phyloP scores from a whole-genome alignment of 1,140 invertebrate genomes.

The Hetaerina americana region DNA sequence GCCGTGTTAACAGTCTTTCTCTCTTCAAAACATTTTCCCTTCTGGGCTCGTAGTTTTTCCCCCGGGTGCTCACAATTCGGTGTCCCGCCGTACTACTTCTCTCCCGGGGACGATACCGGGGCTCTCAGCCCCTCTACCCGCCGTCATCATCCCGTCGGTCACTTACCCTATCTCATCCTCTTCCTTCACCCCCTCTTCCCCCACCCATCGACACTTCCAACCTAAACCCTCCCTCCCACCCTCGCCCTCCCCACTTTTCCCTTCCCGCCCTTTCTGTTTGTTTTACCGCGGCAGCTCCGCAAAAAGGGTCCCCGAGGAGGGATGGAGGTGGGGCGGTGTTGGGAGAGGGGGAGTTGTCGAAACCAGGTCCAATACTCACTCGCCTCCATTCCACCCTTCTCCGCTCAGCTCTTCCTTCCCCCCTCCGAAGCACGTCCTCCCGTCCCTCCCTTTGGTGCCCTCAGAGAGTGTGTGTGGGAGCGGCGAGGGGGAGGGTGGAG shows the following conservation, averaged over 20 bases:
- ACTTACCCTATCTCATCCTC: background rate
- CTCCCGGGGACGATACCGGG: no score
- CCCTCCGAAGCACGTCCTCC: no score
- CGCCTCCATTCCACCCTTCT: no score
- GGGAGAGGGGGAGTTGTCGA: background rate
- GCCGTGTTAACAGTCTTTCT: no score
- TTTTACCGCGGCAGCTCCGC: background rate
- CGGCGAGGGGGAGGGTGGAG: no score
- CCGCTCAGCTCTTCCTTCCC: no score
- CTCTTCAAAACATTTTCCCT: no score
- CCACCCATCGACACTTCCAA: background rate
- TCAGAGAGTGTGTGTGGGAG: no score
- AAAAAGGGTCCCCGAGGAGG: background rate
- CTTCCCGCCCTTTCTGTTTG: background rate
- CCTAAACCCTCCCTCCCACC: background rate
- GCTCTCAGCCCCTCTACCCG: background rate
- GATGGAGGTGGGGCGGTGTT: background rate
- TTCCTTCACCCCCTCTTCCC: background rate
- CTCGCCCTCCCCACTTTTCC: background rate
- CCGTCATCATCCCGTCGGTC: background rate
- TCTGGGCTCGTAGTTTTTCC: no score
- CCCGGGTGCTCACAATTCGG: no score
- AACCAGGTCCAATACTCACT: background rate
- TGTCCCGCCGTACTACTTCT: no score
- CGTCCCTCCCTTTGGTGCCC: no score